Conservation (phyloP, 64 coral and sea anemone genomes). For the Orbicella faveolata region DNA sequence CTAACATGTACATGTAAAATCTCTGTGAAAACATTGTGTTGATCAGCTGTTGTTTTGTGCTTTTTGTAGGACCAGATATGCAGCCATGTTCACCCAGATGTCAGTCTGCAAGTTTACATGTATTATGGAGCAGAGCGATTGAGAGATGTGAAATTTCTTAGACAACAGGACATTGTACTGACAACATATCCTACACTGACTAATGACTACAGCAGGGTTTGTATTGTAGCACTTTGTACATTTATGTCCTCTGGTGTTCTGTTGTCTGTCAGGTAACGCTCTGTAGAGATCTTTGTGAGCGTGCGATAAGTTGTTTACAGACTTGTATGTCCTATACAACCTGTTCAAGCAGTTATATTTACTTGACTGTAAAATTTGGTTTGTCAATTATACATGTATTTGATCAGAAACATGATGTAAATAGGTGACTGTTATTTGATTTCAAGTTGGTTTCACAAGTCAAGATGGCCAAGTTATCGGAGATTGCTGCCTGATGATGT, state of each 20-base stretch:
- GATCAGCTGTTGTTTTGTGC: not conserved
- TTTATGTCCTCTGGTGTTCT: too few species aligned
- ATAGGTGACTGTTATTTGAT: too few species aligned
- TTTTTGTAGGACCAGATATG: constrained; percentile 60
- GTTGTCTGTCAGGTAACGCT: not conserved
- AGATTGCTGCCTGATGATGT: too few species aligned
- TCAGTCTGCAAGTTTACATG: constrained; percentile 60
- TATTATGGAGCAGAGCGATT: constrained; percentile 68
- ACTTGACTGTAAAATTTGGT: too few species aligned
- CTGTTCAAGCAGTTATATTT: too few species aligned
- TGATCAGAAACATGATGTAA: too few species aligned
- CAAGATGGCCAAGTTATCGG: too few species aligned
- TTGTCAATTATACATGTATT: too few species aligned
- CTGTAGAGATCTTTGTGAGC: too few species aligned
- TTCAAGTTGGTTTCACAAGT: too few species aligned
- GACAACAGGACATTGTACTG: constrained; percentile 59
- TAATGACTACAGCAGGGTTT: constrained; percentile 46
- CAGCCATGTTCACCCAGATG: constrained; percentile 43
- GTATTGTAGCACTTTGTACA: not conserved
- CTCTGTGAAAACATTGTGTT: not conserved
- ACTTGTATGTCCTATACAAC: too few species aligned
- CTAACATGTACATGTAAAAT: not conserved
- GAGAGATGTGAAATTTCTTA: constrained; percentile 53
- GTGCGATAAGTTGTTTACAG: too few species aligned
- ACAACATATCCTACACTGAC: constrained; percentile 70